Percentiles rank a stretch among this genome's conserved stretches.
Conservation (phyloP, 2,888 invertebrate genomes). For the Pogonocherus hispidulus region DNA sequence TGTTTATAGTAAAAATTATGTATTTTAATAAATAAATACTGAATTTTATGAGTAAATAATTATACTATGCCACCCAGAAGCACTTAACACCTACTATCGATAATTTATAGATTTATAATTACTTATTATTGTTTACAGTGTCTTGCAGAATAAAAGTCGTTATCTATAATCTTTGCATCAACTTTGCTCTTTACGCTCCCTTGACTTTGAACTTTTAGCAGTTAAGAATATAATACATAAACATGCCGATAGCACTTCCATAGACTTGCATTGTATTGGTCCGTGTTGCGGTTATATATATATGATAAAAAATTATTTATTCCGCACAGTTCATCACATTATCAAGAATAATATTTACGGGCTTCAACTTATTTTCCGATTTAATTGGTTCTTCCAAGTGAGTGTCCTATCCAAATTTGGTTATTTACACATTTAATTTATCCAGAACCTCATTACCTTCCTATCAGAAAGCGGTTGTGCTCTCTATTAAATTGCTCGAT, state of each 20-base stretch:
- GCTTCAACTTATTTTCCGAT: too few relatives aligned
- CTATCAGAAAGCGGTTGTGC: too few relatives aligned
- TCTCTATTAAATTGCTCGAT: too few relatives aligned
- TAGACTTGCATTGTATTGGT: neutral
- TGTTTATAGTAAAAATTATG: too few relatives aligned
- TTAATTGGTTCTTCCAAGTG: too few relatives aligned
- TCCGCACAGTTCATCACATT: neutral
- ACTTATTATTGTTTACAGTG: slow-evolving; percentile 12
- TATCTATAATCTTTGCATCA: slow-evolving; percentile 25
- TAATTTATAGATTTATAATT: slow-evolving; percentile 37
- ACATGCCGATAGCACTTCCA: neutral
- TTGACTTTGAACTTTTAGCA: slow-evolving; percentile 24
- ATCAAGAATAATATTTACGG: too few relatives aligned
- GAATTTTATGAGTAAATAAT: too few relatives aligned
- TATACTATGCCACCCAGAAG: slow-evolving; percentile 35
- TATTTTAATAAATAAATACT: too few relatives aligned
- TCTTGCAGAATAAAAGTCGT: slow-evolving; percentile 17
- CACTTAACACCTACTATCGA: slow-evolving; percentile 36
- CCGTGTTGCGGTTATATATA: neutral
- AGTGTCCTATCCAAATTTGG: too few relatives aligned
- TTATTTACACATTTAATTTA: too few relatives aligned
- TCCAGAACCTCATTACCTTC: too few relatives aligned
- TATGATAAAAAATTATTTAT: neutral
- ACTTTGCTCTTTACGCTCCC: slow-evolving; percentile 23
- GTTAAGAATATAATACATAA: neutral